phyloP scores from a whole-genome alignment of 2,797 vertebrate genomes.

The Takifugu rubripes region DNA sequence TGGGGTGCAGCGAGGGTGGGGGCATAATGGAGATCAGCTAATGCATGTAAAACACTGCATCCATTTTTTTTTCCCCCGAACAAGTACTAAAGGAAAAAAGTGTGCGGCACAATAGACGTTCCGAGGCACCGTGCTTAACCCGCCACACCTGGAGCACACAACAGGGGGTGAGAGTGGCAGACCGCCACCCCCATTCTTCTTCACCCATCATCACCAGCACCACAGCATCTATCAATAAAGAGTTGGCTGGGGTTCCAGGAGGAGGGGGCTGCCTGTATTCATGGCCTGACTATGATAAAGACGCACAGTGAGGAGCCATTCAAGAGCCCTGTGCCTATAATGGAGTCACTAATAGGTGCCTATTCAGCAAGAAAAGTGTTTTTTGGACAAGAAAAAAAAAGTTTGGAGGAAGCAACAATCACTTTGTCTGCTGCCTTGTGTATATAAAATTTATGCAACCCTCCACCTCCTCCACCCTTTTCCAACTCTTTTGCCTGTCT shows the following conservation, averaged over 20 bases:
- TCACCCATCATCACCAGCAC: slow-evolving; percentile 58
- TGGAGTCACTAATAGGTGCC: slow-evolving; percentile 84
- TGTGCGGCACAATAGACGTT: slow-evolving; percentile 72
- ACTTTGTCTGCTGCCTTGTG: slow-evolving; percentile 75
- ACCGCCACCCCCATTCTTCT: slow-evolving; percentile 39
- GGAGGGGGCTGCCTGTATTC: slow-evolving; percentile 64
- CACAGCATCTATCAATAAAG: slow-evolving; percentile 71
- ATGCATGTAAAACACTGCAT: slow-evolving; percentile 80
- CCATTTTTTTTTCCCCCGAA: slow-evolving; percentile 70
- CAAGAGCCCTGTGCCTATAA: slow-evolving; percentile 76
- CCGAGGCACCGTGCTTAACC: slow-evolving; percentile 69
- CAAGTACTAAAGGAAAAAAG: slow-evolving; percentile 81
- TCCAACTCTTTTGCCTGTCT: slow-evolving; percentile 50
- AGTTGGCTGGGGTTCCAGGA: slow-evolving; percentile 43
- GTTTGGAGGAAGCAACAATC: slow-evolving; percentile 76
- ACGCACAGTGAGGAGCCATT: slow-evolving; percentile 81
- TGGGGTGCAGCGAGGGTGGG: slow-evolving; percentile 23
- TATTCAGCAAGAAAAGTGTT: slow-evolving; percentile 82
- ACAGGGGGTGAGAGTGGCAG: slow-evolving; percentile 54
- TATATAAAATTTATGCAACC: slow-evolving; percentile 79
- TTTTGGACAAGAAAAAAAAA: slow-evolving; percentile 68
- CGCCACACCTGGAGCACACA: slow-evolving; percentile 88
- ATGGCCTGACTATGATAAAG: slow-evolving; percentile 75
- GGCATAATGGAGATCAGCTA: slow-evolving; percentile 85
- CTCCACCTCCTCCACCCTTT: slow-evolving; percentile 43